These are phyloP conservation scores for Trichogramma dendrolimi DNA, from an alignment of 2,888 invertebrate genomes.

Conservation along the genomic window DNA sequence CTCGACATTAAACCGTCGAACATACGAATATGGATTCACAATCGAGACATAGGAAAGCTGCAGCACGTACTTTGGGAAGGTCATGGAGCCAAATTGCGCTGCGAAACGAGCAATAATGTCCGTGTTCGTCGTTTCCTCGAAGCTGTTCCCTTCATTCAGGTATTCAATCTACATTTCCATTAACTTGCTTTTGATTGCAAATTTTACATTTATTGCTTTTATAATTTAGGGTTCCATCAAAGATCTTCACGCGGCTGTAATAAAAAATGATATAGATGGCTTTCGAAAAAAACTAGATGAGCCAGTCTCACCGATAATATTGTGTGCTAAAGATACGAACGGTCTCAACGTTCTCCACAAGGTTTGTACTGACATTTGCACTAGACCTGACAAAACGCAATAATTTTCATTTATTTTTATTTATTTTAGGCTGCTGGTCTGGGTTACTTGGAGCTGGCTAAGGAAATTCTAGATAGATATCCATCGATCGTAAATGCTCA, in stretches of 20 bases:
- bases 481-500: constrained; percentile 66
- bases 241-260: constrained; percentile 73
- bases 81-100: constrained; percentile 76
- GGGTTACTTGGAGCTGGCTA: constrained; percentile 70
- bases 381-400: background rate
- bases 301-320: constrained; percentile 67
- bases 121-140: constrained; percentile 81
- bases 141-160: constrained; percentile 92
- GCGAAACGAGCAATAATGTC: constrained; percentile 79
- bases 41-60: constrained; percentile 79
- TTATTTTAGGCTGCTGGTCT: constrained; percentile 71
- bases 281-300: constrained; percentile 64
- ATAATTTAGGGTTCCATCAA: constrained; percentile 70
- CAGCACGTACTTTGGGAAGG: constrained; percentile 89
- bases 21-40: constrained; percentile 93
- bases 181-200: background rate
- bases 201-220: background rate
- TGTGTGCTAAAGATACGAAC: constrained; percentile 73
- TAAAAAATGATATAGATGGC: constrained; percentile 71
- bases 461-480: constrained; percentile 67
- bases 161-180: constrained; percentile 46
- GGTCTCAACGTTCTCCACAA: constrained; percentile 85
- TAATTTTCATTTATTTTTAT: constrained; percentile 7
- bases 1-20: constrained; percentile 80
- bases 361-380: constrained; percentile 50